A percentile compares a stretch with the other conserved stretches of the same genome.
phyloP scores from a whole-genome alignment of 1,140 invertebrate species.

The Anastrepha ludens region DNA sequence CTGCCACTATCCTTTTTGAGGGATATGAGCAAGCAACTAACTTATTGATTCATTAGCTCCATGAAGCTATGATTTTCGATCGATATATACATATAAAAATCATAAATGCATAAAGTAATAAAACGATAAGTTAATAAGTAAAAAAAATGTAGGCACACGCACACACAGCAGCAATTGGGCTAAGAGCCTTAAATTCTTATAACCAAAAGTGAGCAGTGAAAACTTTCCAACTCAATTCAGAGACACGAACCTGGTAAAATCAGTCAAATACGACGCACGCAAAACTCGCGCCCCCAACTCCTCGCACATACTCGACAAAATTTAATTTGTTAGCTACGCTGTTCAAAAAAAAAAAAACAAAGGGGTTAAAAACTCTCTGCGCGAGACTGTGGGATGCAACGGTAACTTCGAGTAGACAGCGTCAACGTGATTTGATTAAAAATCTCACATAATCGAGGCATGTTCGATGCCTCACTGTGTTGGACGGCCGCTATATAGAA shows the following conservation, averaged over 20 bases:
- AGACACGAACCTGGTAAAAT: background rate
- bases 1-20: too few species aligned
- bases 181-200: background rate
- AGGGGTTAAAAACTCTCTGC: background rate
- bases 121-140: background rate
- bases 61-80: background rate
- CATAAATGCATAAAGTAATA: background rate
- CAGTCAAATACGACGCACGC: background rate
- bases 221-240: background rate
- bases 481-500: background rate
- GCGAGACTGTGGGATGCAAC: background rate
- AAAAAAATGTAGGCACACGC: background rate
- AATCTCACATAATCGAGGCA: constrained; percentile 8
- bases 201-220: background rate
- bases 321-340: background rate
- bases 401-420: background rate
- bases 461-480: background rate
- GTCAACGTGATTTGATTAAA: constrained; percentile 50
- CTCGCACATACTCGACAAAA: background rate
- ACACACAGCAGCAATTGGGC: background rate
- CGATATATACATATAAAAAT: background rate
- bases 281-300: background rate
- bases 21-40: too few species aligned
- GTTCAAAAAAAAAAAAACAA: background rate
- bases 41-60: too few species aligned